Base-by-base conservation (phyloP, 2,797 vertebrate genomes). In the Myripristis jacobus region DNA sequence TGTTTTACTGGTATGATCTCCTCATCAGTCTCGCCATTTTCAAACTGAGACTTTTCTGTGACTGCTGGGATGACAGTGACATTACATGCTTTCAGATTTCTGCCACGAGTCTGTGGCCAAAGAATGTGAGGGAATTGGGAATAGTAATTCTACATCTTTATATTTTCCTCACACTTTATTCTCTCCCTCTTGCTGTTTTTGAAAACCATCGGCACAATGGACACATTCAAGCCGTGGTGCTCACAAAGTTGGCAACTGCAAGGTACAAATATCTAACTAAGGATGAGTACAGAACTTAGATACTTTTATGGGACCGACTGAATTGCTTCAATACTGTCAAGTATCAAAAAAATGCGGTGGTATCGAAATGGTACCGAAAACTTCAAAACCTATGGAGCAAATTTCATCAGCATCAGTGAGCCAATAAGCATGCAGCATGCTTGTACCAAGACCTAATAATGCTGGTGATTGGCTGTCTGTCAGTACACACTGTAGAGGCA, bases 51-150 rank as follows among this genome's bases (percentile, higher is more conserved):
- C 50, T 66, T 73, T 70, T 67, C 34, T 24, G 24, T 27, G 36
- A 50, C 72, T 68, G n/a, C n/a, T n/a, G n/a, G n/a, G n/a, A n/a
- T n/a, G 11, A 22, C 27, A 19, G 66, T 36, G 16, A 36, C 57
- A 72, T 16, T 38, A 62, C 27, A 46, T 43, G 55, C 65, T 60
- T 63, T 79, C 29, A 78, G 52, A 53, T 47, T 29, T 74, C 61
- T 64, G 62, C 57, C 56, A 74, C 13, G 73, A 62, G 29, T 79
- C 47, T 78, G 43, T 22, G 27, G 56, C n/a, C 51, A 58, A 71
- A 67, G 62, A 62, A 81, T 63, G 47, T 27, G 31, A 53, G 55
- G 69, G 46, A 61, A n/a, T 1, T 47, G 70, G 15, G 56, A 29
- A 66, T 18, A 44, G 31, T 47, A 29, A 38, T 13, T 36, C 44